phyloP scores from a whole-genome alignment of 2,113 vertebrate genomes.

The Chauna torquata region DNA sequence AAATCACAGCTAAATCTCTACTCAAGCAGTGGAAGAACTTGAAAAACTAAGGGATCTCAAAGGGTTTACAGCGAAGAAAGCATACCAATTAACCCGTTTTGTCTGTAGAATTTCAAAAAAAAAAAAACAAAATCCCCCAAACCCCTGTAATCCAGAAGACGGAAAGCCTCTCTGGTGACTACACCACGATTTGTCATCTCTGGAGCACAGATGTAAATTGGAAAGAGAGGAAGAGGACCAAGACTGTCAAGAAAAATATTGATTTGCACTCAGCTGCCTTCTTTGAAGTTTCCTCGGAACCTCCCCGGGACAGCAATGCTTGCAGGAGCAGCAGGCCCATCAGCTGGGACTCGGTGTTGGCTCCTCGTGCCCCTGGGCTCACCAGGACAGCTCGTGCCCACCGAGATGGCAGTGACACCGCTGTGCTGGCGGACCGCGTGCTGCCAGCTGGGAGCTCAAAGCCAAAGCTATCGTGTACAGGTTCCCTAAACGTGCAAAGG shows the following conservation, averaged over 20 bases:
- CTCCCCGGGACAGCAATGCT: background rate
- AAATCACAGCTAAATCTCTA: background rate
- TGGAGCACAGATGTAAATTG: background rate
- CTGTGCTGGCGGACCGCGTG: fast-evolving
- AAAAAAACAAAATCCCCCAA: background rate
- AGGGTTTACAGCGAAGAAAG: background rate
- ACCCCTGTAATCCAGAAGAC: background rate
- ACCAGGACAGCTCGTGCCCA: background rate
- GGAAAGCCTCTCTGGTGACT: background rate
- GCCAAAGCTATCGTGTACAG: fast-evolving
- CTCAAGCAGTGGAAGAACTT: background rate
- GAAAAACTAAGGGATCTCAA: background rate
- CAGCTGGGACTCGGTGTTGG: background rate
- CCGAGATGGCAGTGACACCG: background rate
- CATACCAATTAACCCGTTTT: fast-evolving
- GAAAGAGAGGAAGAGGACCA: background rate
- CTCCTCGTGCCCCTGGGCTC: background rate
- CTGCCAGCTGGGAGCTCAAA: background rate
- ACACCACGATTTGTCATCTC: background rate
- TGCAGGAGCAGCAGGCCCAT: background rate
- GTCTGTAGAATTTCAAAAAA: background rate
- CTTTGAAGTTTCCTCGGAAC: background rate
- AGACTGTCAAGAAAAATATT: background rate
- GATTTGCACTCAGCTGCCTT: background rate
- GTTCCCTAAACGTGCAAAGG: background rate